A percentile compares a stretch with the other conserved stretches of the same genome.
Evolutionary conservation across 2,113 vertebrate genomes (phyloP).

Genomic region (Cisticola juncidis): DNA sequence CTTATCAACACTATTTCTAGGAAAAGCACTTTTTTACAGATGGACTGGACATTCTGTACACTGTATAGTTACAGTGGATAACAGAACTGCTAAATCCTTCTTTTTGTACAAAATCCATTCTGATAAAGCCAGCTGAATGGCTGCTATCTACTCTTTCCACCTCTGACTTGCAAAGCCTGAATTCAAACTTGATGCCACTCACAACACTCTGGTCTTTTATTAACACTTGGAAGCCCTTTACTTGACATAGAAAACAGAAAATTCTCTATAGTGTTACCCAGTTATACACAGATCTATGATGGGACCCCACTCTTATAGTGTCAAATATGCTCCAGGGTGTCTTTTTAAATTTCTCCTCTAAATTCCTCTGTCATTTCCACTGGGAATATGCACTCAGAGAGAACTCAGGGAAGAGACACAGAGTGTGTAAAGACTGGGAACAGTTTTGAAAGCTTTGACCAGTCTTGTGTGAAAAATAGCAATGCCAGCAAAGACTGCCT

Average conservation of each 20-base stretch:
- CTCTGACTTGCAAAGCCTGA: neutral
- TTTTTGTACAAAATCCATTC: neutral
- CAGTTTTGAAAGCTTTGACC: neutral
- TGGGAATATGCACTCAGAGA: neutral
- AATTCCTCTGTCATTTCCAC: neutral
- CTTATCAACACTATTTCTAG: neutral
- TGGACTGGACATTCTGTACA: neutral
- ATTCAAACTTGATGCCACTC: neutral
- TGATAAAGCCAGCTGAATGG: slow-evolving; percentile 4
- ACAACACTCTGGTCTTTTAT: neutral
- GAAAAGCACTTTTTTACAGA: neutral
- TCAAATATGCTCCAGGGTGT: neutral
- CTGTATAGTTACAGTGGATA: neutral
- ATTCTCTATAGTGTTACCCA: neutral
- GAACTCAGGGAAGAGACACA: neutral
- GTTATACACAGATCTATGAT: neutral
- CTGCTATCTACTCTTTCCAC: neutral
- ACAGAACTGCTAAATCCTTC: neutral
- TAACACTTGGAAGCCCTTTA: neutral
- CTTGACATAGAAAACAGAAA: neutral
- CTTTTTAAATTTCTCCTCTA: neutral
- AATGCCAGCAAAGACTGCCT: neutral
- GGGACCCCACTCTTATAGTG: neutral
- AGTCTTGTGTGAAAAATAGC: neutral
- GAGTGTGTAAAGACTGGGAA: neutral